Evolutionary conservation across 2,797 vertebrate genomes (phyloP).

Genomic region (Phataginus tetradactyla): DNA sequence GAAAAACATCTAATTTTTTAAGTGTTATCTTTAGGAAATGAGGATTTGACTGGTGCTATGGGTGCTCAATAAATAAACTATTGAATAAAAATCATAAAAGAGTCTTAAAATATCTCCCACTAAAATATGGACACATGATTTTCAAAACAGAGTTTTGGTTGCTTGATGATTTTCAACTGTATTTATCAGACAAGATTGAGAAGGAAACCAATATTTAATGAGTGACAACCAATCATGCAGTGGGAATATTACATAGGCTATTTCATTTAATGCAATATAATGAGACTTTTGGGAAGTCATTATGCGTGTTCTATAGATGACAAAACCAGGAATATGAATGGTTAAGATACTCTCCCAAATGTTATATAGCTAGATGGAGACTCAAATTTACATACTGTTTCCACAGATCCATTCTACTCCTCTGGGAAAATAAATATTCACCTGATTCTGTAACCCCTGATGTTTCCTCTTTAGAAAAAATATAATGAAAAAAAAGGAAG

Average conservation of each 20-base stretch:
- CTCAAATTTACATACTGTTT: background rate
- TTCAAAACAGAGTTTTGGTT: background rate
- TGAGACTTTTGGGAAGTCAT: background rate
- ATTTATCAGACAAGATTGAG: background rate
- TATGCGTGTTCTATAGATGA: background rate
- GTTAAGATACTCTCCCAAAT: background rate
- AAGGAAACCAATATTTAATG: background rate
- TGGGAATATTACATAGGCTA: background rate
- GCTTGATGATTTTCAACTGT: background rate
- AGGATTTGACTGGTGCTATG: background rate
- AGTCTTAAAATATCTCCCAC: background rate
- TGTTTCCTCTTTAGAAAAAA: slow-evolving; percentile 74
- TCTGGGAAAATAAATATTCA: slow-evolving; percentile 63
- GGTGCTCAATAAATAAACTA: background rate
- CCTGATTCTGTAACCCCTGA: slow-evolving; percentile 78
- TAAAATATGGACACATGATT: background rate
- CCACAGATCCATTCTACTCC: background rate
- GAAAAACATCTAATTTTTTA: background rate
- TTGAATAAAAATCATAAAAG: background rate
- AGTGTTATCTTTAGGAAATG: background rate
- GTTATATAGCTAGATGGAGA: background rate
- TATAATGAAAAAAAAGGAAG: background rate
- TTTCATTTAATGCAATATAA: background rate
- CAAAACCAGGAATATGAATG: background rate
- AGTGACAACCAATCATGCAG: background rate